Base-by-base conservation (phyloP, 2,113 vertebrate genomes). In the Oreocharis arfaki region DNA sequence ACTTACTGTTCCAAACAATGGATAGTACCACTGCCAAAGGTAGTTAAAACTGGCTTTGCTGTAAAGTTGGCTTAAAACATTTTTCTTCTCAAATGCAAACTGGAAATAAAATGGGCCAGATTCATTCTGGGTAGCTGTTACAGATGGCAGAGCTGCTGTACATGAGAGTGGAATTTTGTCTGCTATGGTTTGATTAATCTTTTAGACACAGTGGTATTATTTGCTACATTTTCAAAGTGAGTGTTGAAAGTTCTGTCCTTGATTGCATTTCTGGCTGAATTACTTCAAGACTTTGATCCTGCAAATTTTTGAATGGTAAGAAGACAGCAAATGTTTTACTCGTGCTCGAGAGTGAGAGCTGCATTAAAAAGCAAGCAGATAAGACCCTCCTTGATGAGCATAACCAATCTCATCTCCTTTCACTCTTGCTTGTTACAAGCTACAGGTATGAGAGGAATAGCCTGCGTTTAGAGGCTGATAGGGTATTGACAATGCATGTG, bases 1-100 rank as follows among this genome's bases (percentile, higher is more conserved):
- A 98, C 46, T 74, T 96, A 16, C 78, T 97, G 37, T 85, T 97
- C 79, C 98, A 96, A 87, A 90, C 94, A 65, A n/a, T 56, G 63
- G 96, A 93, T 88, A 70, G 89, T 70, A 59, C 44, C 16, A 70
- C 70, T 50, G 75, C 67, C 84, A 97, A 87, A 98, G 98, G 98
- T 98, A 98, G 96, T 93, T 87, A 75, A 57, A 19, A n/a, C 13
- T 52, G 26, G 12, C 55, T 87, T 92, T 90, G 14, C 44, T 80
- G 81, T 90, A 35, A 49, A 75, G 73, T 63, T 90, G 61, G 2
- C 41, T 83, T 90, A 50, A 74, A 95, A 77, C 17, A 44, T 50
- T 89, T 90, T 84, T 68, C 55, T 92, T 92, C 39, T 83, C n/a
- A 82, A 4, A 64, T 80, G 41, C n/a, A 65, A 85, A 63, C 33